Evolutionary conservation across 2,797 vertebrate genomes (phyloP).

Genomic region (Poliocrania exsul): DNA sequence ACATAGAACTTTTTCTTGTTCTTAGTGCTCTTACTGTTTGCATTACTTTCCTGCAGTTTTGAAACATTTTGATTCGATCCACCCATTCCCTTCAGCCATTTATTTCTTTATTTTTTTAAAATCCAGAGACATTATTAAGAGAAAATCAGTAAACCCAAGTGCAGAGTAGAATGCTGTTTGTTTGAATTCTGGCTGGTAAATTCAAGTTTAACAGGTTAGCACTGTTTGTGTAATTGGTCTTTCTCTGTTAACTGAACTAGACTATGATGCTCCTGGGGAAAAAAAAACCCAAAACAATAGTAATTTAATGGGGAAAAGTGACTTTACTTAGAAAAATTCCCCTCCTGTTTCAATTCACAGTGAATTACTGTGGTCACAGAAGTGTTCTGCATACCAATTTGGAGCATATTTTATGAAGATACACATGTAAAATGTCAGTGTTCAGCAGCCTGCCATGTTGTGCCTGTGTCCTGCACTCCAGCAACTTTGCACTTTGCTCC

Average conservation of each 20-base stretch:
- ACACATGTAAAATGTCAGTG: neutral
- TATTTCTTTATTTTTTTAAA: neutral
- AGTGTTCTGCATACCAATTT: neutral
- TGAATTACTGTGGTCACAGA: neutral
- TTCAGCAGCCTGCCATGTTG: neutral
- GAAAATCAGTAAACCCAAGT: neutral
- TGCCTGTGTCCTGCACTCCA: neutral
- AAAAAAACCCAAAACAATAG: neutral
- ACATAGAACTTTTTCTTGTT: constrained; percentile 51
- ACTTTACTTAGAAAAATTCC: constrained; percentile 24
- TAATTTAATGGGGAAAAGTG: neutral
- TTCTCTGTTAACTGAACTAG: constrained; percentile 49
- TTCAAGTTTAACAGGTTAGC: constrained; percentile 22
- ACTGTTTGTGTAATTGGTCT: constrained; percentile 35
- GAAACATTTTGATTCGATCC: neutral
- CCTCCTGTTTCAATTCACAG: neutral
- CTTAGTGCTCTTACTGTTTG: neutral
- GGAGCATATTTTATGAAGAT: constrained; percentile 1
- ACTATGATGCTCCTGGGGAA: constrained; percentile 13
- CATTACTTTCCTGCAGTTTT: neutral
- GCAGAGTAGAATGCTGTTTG: neutral
- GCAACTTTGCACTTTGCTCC: neutral
- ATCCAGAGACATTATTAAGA: neutral
- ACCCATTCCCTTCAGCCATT: neutral
- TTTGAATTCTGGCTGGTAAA: constrained; percentile 32